A percentile compares a stretch with the other conserved stretches of the same genome.
phyloP scores from a whole-genome alignment of 2,797 vertebrate species.

The Scolopax bukidnonensis region DNA sequence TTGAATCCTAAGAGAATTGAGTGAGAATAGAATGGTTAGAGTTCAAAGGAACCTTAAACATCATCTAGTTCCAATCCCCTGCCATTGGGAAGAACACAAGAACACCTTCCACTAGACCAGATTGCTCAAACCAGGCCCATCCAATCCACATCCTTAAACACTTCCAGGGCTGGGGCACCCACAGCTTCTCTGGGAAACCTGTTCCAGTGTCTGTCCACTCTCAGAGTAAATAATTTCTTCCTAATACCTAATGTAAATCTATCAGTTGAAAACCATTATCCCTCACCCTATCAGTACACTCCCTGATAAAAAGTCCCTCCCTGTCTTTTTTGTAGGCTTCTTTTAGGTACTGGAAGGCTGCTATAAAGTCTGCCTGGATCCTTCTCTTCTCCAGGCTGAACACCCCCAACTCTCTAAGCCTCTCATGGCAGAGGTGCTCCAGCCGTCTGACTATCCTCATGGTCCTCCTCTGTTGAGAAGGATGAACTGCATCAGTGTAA shows the following conservation, averaged over 20 bases:
- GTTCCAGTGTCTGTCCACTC: background rate
- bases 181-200: background rate
- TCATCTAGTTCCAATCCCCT: background rate
- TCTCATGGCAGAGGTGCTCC: background rate
- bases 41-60: background rate
- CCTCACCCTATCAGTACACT: background rate
- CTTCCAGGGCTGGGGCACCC: background rate
- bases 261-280: background rate
- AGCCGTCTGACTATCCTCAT: background rate
- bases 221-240: background rate
- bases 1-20: background rate
- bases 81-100: background rate
- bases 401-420: too few species aligned
- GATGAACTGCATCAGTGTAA: background rate
- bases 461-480: background rate
- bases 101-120: background rate
- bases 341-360: background rate
- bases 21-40: background rate
- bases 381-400: background rate
- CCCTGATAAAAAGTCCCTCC: background rate
- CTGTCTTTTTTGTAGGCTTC: background rate
- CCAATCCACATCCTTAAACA: background rate
- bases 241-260: background rate
- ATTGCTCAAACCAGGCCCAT: background rate
- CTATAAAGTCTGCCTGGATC: background rate